Evolutionary conservation across 1,140 invertebrate genomes (phyloP).

Genomic region (Euura saliciscinereae): DNA sequence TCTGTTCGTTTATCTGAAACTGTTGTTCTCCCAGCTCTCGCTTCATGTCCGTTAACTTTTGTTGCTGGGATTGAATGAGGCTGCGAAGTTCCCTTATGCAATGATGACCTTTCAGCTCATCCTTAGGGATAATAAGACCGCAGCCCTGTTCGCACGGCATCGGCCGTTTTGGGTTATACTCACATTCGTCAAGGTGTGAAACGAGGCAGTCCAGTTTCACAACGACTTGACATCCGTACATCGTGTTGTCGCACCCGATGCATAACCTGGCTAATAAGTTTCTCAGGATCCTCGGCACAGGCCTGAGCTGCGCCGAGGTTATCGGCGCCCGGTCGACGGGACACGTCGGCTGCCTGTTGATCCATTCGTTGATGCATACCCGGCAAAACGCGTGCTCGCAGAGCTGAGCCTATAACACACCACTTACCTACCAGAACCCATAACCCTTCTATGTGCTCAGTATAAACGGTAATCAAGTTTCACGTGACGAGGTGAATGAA

Average conservation of each 20-base stretch:
- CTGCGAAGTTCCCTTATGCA: slow-evolving; percentile 87
- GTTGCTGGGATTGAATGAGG: slow-evolving; percentile 84
- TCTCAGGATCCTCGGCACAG: slow-evolving; percentile 89
- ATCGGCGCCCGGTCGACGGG: slow-evolving; percentile 91
- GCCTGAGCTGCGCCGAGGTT: slow-evolving; percentile 83
- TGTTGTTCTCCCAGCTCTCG: slow-evolving; percentile 85
- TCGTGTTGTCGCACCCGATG: slow-evolving; percentile 89
- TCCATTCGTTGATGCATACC: slow-evolving; percentile 93
- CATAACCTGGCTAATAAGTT: slow-evolving; percentile 88
- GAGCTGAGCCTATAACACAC: slow-evolving; percentile 78
- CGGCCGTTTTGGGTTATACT: slow-evolving; percentile 92
- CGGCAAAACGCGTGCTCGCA: slow-evolving; percentile 97
- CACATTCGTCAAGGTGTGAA: slow-evolving; percentile 88
- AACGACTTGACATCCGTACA: slow-evolving; percentile 83
- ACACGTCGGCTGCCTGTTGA: slow-evolving; percentile 89
- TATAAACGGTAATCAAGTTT: neutral
- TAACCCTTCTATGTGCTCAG: slow-evolving; percentile 21
- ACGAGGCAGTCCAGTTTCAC: slow-evolving; percentile 86
- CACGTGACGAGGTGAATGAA: neutral
- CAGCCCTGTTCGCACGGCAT: slow-evolving; percentile 92
- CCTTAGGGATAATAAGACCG: slow-evolving; percentile 91
- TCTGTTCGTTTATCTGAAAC: slow-evolving; percentile 86
- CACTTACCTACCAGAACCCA: slow-evolving; percentile 45
- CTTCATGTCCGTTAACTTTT: slow-evolving; percentile 84
- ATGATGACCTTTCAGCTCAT: slow-evolving; percentile 93